These are phyloP conservation scores for Pollenia angustigena DNA, from an alignment of 2,888 invertebrate genomes.

Conservation along the genomic window DNA sequence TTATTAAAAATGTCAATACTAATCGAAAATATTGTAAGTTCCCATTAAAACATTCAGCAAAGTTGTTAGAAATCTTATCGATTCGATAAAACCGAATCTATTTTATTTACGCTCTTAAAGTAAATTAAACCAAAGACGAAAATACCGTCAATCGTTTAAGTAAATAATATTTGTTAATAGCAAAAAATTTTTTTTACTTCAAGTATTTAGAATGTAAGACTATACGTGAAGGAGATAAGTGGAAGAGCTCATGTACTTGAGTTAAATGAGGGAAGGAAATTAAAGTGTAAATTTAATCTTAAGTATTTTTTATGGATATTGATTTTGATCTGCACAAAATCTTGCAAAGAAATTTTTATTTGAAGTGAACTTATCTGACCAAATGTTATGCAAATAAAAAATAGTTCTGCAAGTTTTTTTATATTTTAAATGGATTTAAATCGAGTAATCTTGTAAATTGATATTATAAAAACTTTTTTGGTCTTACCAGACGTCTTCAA, in stretches of 20 bases:
- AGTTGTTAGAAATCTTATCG: slow-evolving; percentile 66
- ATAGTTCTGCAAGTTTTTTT: too few species aligned
- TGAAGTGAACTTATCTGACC: too few species aligned
- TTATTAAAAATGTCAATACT: slow-evolving; percentile 73
- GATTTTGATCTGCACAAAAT: background rate
- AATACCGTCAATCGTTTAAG: slow-evolving; percentile 52
- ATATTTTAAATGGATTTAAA: too few species aligned
- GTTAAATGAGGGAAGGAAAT: slow-evolving; percentile 9
- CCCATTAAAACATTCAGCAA: slow-evolving; percentile 19
- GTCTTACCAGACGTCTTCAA: too few species aligned
- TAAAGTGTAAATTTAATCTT: background rate
- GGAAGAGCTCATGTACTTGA: slow-evolving; percentile 43
- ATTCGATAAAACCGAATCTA: slow-evolving; percentile 70
- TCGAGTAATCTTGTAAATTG: too few species aligned
- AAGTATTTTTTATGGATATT: slow-evolving; percentile 1
- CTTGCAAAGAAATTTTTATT: too few species aligned
- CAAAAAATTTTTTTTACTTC: slow-evolving; percentile 18
- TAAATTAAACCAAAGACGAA: slow-evolving; percentile 35
- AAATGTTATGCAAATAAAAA: too few species aligned
- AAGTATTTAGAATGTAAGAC: slow-evolving; percentile 31
- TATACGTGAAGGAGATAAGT: slow-evolving; percentile 23
- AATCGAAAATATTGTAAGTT: slow-evolving; percentile 67
- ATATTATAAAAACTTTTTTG: too few species aligned
- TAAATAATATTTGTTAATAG: slow-evolving; percentile 19
- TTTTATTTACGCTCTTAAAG: slow-evolving; percentile 34